Conservation (phyloP, 2,888 invertebrate species). For the Synanthedon tipuliformis region DNA sequence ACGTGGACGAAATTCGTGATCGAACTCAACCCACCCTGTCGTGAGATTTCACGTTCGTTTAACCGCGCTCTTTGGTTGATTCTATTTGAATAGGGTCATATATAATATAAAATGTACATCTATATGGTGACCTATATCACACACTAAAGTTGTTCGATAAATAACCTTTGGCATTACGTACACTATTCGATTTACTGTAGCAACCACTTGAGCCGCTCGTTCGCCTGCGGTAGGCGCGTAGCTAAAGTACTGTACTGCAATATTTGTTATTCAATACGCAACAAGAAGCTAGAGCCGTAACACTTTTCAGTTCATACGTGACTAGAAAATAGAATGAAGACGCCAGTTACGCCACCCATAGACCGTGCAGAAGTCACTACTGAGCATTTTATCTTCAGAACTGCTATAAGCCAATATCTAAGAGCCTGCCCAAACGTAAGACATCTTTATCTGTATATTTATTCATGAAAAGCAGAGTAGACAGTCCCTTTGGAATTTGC, state of each 20-base stretch:
- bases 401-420: conserved; percentile 10
- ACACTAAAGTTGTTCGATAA: not conserved
- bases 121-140: not conserved
- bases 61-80: too few relatives aligned
- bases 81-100: too few relatives aligned
- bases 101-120: too few relatives aligned
- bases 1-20: too few relatives aligned
- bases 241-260: conserved; percentile 2
- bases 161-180: not conserved
- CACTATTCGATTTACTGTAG: not conserved
- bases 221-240: not conserved
- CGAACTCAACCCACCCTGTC: too few relatives aligned
- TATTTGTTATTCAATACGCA: conserved; percentile 43
- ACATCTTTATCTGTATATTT: conserved; percentile 21
- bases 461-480: conserved; percentile 29
- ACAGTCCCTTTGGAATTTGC: conserved; percentile 20
- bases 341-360: conserved; percentile 18
- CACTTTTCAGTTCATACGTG: conserved; percentile 54
- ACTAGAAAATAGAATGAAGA: conserved; percentile 27
- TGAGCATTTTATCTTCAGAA: conserved; percentile 5
- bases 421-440: conserved; percentile 3
- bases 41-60: too few relatives aligned
- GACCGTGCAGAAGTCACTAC: not conserved
- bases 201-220: not conserved
- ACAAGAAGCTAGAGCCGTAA: conserved; percentile 32